A percentile compares a stretch with the other conserved stretches of the same genome.
Evolutionary conservation across 2,888 invertebrate genomes (phyloP).

Genomic region (Diaphora mendica): DNA sequence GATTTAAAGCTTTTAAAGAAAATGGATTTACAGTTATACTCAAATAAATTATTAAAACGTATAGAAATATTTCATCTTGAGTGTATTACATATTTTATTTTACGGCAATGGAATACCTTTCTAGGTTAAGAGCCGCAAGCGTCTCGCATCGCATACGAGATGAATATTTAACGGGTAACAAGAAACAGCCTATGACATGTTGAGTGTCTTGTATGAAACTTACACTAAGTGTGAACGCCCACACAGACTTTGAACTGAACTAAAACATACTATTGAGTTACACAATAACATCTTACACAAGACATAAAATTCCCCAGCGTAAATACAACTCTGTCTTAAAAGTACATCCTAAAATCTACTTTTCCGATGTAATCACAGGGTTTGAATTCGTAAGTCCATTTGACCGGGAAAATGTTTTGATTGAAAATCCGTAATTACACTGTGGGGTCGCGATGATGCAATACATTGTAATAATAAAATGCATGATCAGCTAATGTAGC

Average conservation of each 20-base stretch:
- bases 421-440: conserved; percentile 55
- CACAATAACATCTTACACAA: conserved; percentile 49
- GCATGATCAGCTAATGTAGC: no score
- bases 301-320: conserved; percentile 44
- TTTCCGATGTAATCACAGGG: conserved; percentile 19
- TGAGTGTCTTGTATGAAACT: conserved; percentile 39
- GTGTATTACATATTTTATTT: conserved; percentile 37
- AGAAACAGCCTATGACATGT: conserved; percentile 34
- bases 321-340: conserved; percentile 32
- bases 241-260: conserved; percentile 37
- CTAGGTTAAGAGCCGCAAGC: conserved; percentile 33
- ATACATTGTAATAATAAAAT: no score
- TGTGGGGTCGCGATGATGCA: no score
- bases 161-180: conserved; percentile 39
- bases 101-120: conserved; percentile 20
- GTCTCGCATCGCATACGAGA: conserved; percentile 25
- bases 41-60: conserved; percentile 23
- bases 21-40: neutral
- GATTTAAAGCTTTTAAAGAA: neutral
- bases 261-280: conserved; percentile 39
- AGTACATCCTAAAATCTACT: conserved; percentile 24
- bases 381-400: conserved; percentile 26
- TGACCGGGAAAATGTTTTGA: conserved; percentile 33
- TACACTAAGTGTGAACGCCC: conserved; percentile 25
- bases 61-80: conserved; percentile 29